phyloP scores from a whole-genome alignment of 2,797 vertebrate genomes.

The Podargus strigoides region DNA sequence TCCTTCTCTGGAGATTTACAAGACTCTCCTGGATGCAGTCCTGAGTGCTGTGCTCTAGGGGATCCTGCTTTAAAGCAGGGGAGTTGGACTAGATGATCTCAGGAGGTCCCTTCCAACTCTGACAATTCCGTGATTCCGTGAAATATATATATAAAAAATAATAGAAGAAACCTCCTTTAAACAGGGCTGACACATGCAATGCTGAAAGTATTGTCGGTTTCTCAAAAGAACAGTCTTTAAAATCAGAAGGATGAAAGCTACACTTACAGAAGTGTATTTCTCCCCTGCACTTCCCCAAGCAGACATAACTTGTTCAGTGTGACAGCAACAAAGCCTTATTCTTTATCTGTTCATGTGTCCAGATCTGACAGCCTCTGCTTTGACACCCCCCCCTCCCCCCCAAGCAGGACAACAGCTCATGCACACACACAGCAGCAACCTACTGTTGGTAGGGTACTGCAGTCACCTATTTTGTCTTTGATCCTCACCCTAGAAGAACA shows the following conservation, averaged over 20 bases:
- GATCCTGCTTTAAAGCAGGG: too few relatives aligned
- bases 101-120: too few relatives aligned
- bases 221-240: not conserved
- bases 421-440: not conserved
- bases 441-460: not conserved
- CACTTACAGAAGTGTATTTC: not conserved
- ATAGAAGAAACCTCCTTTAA: not conserved
- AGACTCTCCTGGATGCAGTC: too few relatives aligned
- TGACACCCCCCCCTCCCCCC: not conserved
- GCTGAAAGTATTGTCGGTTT: not conserved
- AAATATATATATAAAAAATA: not conserved
- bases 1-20: too few relatives aligned
- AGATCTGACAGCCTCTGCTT: not conserved
- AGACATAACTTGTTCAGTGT: not conserved
- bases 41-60: too few relatives aligned
- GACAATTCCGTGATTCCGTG: too few relatives aligned
- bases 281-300: not conserved
- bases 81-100: too few relatives aligned
- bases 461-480: not conserved
- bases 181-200: not conserved
- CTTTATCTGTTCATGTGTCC: not conserved
- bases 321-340: not conserved
- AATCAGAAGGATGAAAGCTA: not conserved
- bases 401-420: not conserved
- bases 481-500: not conserved